phyloP scores from a whole-genome alignment of 2,113 vertebrate genomes.

The Melozone crissalis region DNA sequence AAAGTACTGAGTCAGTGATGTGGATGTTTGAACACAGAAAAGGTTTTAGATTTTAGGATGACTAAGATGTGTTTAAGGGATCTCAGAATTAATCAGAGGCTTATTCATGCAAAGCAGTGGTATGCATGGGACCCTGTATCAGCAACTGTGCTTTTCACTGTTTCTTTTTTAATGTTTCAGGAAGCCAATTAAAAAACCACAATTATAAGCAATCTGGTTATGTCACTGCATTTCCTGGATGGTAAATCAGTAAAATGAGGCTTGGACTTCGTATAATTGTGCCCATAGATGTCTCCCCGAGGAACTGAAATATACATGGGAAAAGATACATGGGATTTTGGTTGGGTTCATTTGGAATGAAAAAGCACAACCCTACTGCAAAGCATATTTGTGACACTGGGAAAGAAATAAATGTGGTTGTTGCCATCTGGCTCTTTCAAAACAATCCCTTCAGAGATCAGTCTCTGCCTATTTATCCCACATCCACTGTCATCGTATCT shows the following conservation, averaged over 20 bases:
- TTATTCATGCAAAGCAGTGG: conserved; percentile 3
- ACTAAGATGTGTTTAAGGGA: not conserved
- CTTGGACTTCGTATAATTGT: conserved; percentile 41
- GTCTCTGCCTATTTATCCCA: conserved; percentile 41
- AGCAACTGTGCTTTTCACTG: not conserved
- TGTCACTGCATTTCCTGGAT: conserved; percentile 50
- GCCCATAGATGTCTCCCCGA: not conserved
- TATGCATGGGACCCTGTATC: not conserved
- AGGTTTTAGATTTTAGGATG: not conserved
- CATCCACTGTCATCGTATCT: conserved; percentile 15
- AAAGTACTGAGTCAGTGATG: not conserved
- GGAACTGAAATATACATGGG: not conserved
- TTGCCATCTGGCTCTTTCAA: conserved; percentile 55
- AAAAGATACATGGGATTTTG: conserved; percentile 16
- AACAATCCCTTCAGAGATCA: conserved; percentile 40
- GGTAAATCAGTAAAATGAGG: conserved; percentile 24
- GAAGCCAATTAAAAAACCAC: conserved; percentile 45
- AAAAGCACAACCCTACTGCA: conserved; percentile 22
- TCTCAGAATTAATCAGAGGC: conserved; percentile 42
- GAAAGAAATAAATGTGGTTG: not conserved
- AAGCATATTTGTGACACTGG: conserved; percentile 20
- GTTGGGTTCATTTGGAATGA: conserved; percentile 36
- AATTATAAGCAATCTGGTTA: conserved; percentile 52
- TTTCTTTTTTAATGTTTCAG: not conserved
- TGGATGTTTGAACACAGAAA: not conserved